phyloP scores from a whole-genome alignment of 2,113 vertebrate genomes.

The Campylorhamphus procurvoides region DNA sequence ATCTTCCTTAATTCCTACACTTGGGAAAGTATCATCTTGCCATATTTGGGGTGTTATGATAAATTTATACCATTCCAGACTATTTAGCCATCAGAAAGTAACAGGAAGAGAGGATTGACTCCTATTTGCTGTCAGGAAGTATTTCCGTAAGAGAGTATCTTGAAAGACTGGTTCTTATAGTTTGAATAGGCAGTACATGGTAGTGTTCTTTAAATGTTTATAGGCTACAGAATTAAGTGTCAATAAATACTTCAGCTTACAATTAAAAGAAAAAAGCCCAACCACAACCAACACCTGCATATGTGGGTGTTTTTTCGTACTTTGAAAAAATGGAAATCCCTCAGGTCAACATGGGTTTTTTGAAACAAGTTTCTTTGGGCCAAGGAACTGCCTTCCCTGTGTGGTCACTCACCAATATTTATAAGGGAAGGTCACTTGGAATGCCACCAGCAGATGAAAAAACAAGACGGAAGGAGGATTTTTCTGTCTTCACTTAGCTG shows the following conservation, averaged over 20 bases:
- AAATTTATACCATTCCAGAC: neutral
- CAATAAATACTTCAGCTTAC: slow-evolving; percentile 10
- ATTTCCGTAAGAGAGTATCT: neutral
- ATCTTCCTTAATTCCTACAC: neutral
- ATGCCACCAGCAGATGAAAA: slow-evolving; percentile 64
- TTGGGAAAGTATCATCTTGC: neutral
- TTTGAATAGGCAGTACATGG: neutral
- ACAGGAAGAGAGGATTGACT: neutral
- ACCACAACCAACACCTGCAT: neutral
- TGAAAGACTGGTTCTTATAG: neutral
- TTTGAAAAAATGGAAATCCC: neutral
- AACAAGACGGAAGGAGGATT: slow-evolving; percentile 15
- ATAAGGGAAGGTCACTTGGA: slow-evolving; percentile 76
- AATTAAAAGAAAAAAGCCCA: neutral
- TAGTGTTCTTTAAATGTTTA: neutral
- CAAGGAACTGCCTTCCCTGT: slow-evolving; percentile 35
- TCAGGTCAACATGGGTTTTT: neutral
- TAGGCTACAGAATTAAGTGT: neutral
- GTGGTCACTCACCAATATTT: slow-evolving; percentile 69
- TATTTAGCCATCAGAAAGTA: neutral
- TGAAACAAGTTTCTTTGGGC: slow-evolving; percentile 34
- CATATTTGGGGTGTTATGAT: neutral
- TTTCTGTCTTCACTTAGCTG: slow-evolving; percentile 71
- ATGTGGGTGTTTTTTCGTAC: neutral
- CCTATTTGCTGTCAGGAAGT: neutral